phyloP scores from a whole-genome alignment of 2,113 vertebrate genomes.

The Cebidichthys violaceus region DNA sequence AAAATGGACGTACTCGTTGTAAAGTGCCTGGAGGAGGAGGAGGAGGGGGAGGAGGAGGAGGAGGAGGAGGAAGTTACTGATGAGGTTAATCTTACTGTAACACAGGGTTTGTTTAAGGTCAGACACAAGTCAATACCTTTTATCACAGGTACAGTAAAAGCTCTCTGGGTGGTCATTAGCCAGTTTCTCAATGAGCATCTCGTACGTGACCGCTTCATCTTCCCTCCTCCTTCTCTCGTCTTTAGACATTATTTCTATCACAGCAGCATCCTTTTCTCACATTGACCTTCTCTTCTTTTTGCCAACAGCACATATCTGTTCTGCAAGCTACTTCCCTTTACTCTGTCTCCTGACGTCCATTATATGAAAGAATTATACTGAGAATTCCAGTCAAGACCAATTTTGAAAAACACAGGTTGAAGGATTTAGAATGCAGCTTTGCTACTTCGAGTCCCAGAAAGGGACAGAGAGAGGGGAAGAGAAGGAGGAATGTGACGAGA shows the following conservation, averaged over 20 bases:
- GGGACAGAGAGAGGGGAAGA: too few species aligned
- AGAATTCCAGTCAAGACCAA: too few species aligned
- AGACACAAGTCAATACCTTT: constrained; percentile 14
- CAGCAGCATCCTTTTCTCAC: background rate
- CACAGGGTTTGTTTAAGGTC: constrained; percentile 10
- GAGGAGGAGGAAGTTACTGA: background rate
- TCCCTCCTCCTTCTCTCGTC: background rate
- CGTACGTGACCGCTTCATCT: background rate
- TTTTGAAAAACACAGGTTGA: too few species aligned
- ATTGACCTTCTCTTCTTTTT: background rate
- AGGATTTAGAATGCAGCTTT: too few species aligned
- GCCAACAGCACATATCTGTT: accelerated
- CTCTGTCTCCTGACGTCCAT: background rate
- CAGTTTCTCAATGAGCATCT: background rate
- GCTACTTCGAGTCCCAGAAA: too few species aligned
- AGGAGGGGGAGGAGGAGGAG: background rate
- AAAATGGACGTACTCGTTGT: constrained; percentile 99
- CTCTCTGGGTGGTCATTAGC: background rate
- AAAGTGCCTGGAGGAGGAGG: constrained; percentile 90
- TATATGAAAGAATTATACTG: background rate
- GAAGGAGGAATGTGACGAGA: too few species aligned
- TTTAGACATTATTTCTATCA: background rate
- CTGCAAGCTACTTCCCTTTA: background rate
- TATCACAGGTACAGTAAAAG: constrained; percentile 17
- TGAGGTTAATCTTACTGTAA: background rate